Evolutionary conservation across 2,888 invertebrate genomes (phyloP), one percentile per base, ranked within the genome.

Genomic region (Belgica antarctica): DNA sequence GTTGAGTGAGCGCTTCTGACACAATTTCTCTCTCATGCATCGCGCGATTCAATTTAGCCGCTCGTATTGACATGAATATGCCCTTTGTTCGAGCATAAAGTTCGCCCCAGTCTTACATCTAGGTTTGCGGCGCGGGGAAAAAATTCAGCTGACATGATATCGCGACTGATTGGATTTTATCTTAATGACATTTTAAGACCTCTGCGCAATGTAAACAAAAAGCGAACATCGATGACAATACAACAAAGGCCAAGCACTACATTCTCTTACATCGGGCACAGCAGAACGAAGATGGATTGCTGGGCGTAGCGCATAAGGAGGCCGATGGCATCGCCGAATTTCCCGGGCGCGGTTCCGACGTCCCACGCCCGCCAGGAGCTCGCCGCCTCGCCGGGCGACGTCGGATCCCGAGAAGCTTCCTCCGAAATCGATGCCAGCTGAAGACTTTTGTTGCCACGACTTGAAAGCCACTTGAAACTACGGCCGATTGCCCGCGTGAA

Each of bases 221-320:
- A 12, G 7, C 12, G 34, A 34, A 12, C 34, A 34, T 12, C 34
- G 46, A 5, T 52, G 22, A 52, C 17, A n/a, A 17, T 19, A 4
- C 3, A 17, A 52, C 22, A 52, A 52, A 52, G 2, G 17, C n/a
- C 34, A 31, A 31, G 12, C 12, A 31, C 5, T 59, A n/a, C n/a
- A n/a, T 79, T 79, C 78, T 22, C 73, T 74, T 74, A 73, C 75
- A 79, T 77, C 73, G 79, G 78, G 76, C 81, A 81, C 74, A 81
- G 77, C 75, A 81, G 76, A 72, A 76, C 76, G 75, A 79, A 78
- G 74, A 81, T 77, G 52, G 81, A 80, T 72, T 79, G 78, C 74
- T 80, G 80, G 71, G 81, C 81, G 76, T 80, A 80, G 73, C 78
- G 77, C 72, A 79, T 77, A 71, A 82, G 75, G 70, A 79, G 77